Evolutionary conservation across 2,113 vertebrate species (phyloP).

Genomic region (Lichenostomus cassidix): DNA sequence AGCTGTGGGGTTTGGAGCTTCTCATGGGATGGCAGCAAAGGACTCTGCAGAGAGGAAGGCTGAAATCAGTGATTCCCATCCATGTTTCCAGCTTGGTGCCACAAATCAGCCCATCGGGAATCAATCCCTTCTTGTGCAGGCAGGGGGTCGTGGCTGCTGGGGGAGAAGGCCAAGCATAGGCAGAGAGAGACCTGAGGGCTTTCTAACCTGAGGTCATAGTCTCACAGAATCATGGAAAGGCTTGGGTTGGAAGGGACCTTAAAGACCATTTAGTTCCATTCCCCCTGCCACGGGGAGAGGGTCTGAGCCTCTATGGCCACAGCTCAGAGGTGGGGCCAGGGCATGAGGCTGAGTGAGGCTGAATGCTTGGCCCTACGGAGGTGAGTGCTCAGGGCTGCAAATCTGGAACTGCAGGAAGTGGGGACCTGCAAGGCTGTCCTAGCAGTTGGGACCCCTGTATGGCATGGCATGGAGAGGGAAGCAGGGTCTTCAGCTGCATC

Average conservation of each 20-base stretch:
- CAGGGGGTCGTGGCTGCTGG: accelerated
- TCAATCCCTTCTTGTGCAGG: not conserved
- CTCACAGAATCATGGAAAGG: not conserved
- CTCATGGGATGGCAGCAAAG: not conserved
- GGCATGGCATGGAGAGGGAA: not conserved
- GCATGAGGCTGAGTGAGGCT: not conserved
- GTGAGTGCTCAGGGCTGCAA: not conserved
- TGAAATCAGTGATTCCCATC: not conserved
- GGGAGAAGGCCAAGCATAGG: not conserved
- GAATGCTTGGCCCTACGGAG: accelerated
- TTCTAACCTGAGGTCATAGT: not conserved
- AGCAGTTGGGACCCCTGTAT: not conserved
- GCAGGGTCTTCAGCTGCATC: not conserved
- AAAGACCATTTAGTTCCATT: not conserved
- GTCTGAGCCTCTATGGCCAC: not conserved
- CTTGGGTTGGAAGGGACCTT: not conserved
- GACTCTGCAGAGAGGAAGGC: not conserved
- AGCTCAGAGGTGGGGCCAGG: not conserved
- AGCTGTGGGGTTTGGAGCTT: not conserved
- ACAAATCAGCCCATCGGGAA: not conserved
- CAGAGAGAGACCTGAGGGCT: not conserved
- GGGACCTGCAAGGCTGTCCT: not conserved
- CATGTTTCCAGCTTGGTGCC: accelerated
- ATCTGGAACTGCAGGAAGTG: not conserved
- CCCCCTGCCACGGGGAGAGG: not conserved